Conservation (phyloP, 2,888 invertebrate species). For the Pristionchus mayeri region DNA sequence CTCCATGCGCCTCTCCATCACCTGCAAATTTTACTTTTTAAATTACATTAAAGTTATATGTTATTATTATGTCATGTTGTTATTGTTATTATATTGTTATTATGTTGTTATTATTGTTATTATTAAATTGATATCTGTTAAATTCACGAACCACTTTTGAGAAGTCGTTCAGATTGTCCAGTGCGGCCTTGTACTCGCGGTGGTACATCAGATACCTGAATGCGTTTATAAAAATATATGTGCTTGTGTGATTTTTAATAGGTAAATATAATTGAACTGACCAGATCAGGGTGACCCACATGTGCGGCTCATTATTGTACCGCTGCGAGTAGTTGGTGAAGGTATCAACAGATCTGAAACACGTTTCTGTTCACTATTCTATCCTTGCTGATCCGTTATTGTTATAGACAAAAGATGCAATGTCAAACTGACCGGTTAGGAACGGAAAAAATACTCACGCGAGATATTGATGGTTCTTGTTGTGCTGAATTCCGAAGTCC, state of each 20-base stretch:
- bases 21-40: not conserved
- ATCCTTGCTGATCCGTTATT: no score
- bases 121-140: not conserved
- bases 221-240: not conserved
- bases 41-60: not conserved
- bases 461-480: conserved; percentile 53
- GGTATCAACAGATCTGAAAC: conserved; percentile 54
- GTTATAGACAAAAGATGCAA: no score
- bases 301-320: conserved; percentile 32
- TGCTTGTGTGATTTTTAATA: not conserved
- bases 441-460: no score
- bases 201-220: conserved; percentile 42
- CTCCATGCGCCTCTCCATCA: conserved; percentile 1
- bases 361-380: no score
- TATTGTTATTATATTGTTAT: not conserved
- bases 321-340: conserved; percentile 53
- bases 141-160: conserved; percentile 71
- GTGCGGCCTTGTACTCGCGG: not conserved
- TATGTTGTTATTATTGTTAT: not conserved
- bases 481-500: conserved; percentile 51
- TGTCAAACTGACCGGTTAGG: no score
- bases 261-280: not conserved
- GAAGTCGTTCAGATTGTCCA: conserved; percentile 46
- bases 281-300: conserved; percentile 45
- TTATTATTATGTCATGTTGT: no score